phyloP scores from a whole-genome alignment of 23 tunicate species.

The Aplidium turbinatum region DNA sequence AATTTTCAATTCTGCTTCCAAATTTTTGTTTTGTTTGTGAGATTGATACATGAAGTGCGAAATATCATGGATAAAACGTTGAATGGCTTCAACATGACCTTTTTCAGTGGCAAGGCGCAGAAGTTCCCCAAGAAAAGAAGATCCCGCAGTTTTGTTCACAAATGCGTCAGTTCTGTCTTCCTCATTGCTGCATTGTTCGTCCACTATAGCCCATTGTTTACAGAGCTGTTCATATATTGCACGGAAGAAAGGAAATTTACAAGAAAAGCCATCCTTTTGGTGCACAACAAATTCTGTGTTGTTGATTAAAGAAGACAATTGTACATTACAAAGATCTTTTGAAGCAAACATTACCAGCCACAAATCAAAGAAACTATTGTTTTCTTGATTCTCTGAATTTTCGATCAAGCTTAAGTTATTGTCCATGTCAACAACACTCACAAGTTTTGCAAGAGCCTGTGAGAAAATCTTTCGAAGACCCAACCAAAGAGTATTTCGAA shows the following conservation, averaged over 20 bases:
- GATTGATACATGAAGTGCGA: slow-evolving; percentile 11
- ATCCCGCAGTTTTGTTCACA: not conserved
- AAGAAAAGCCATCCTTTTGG: not conserved
- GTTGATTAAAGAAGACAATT: not conserved
- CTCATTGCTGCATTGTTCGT: not conserved
- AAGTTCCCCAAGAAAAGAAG: not conserved
- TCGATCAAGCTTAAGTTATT: slow-evolving; percentile 44
- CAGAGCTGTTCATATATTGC: not conserved
- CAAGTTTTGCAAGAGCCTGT: slow-evolving; percentile 46
- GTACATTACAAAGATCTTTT: slow-evolving; percentile 4
- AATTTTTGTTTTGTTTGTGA: not conserved
- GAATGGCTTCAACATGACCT: not conserved
- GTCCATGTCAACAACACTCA: slow-evolving; percentile 52
- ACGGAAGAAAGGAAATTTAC: slow-evolving; percentile 28
- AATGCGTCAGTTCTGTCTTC: not conserved
- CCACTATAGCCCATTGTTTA: slow-evolving; percentile 12
- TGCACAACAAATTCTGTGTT: slow-evolving; percentile 4
- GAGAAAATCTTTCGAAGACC: slow-evolving; percentile 34
- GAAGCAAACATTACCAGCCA: slow-evolving; percentile 39
- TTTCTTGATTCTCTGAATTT: too few species aligned
- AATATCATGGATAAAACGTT: slow-evolving; percentile 1
- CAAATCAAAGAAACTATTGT: slow-evolving; percentile 11
- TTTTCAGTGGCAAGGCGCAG: slow-evolving; percentile 6
- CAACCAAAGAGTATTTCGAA: slow-evolving; percentile 72
- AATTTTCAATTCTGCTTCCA: slow-evolving; percentile 2